Conservation (phyloP, 2,797 vertebrate genomes). For the Alca torda region DNA sequence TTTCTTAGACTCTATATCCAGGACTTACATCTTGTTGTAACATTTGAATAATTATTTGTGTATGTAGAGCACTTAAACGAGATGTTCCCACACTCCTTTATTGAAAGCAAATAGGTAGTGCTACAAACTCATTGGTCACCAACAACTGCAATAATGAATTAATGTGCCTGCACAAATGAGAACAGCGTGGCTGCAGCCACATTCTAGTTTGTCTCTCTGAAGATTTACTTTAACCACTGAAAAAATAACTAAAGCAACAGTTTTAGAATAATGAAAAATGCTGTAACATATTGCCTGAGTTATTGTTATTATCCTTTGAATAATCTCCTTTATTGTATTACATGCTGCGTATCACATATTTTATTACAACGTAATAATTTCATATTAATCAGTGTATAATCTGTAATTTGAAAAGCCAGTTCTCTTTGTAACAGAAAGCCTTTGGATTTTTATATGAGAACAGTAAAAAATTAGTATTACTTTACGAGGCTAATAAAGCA, state of each 20-base stretch:
- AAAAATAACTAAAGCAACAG: not conserved
- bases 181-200: not conserved
- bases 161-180: not conserved
- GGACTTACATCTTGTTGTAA: not conserved
- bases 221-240: not conserved
- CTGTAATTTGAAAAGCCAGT: not conserved
- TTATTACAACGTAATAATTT: not conserved
- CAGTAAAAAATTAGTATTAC: not conserved
- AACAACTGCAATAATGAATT: not conserved
- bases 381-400: not conserved
- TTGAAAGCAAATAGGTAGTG: not conserved
- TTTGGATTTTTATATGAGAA: not conserved
- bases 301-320: not conserved
- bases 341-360: not conserved
- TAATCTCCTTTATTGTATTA: not conserved
- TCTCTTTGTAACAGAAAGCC: not conserved
- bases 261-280: not conserved
- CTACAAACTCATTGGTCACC: not conserved
- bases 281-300: not conserved
- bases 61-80: not conserved
- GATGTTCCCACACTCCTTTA: not conserved
- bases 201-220: not conserved
- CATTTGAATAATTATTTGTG: not conserved
- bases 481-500: conserved; percentile 5
- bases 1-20: not conserved